Evolutionary conservation across 23 tunicate species (phyloP).

Genomic region (Styela plicata): DNA sequence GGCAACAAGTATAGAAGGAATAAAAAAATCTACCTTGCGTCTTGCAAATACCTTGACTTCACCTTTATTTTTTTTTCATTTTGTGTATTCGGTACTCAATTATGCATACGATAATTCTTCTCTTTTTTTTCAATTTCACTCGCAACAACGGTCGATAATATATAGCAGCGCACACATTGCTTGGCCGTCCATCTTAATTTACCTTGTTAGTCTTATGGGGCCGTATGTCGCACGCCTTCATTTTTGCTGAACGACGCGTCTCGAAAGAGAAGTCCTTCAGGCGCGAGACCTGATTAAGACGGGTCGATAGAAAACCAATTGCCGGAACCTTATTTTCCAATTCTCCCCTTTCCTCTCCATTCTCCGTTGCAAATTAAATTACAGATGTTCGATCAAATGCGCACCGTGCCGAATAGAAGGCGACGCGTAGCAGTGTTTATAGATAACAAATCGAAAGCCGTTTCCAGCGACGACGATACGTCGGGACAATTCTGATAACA

Average conservation of each 20-base stretch:
- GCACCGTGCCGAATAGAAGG: background rate
- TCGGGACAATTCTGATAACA: too few relatives aligned
- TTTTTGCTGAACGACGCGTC: background rate
- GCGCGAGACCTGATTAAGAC: background rate
- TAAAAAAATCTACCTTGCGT: too few relatives aligned
- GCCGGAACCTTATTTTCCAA: background rate
- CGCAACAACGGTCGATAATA: background rate
- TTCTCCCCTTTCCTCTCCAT: background rate
- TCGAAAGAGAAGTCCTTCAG: background rate
- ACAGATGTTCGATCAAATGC: background rate
- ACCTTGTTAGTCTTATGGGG: background rate
- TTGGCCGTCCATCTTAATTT: background rate
- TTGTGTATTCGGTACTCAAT: background rate
- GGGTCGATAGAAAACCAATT: background rate
- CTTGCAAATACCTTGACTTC: background rate
- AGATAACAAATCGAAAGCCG: too few relatives aligned
- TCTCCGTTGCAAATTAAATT: background rate
- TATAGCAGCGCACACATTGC: background rate
- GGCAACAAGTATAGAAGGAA: too few relatives aligned
- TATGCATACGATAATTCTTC: background rate
- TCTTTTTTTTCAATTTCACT: background rate
- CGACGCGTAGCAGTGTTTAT: too few relatives aligned
- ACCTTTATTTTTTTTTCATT: background rate
- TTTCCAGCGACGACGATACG: too few relatives aligned
- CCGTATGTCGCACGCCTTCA: background rate